Percentiles rank a stretch among this genome's conserved stretches.
Evolutionary conservation across 2,113 vertebrate species (phyloP).

Genomic region (Pelodiscus sinensis): DNA sequence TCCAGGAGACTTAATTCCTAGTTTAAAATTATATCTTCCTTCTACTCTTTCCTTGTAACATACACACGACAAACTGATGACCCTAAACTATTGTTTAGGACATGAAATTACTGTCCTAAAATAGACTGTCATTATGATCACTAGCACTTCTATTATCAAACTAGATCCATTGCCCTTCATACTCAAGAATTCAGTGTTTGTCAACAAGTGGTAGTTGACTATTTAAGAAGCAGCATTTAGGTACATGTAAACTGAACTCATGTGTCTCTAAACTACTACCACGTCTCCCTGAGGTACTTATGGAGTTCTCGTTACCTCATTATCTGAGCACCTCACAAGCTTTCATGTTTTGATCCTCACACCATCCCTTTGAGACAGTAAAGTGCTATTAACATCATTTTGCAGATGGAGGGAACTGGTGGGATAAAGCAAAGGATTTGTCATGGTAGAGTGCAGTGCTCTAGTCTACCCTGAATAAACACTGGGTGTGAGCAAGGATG

Average conservation of each 20-base stretch:
- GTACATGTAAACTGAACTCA: not conserved
- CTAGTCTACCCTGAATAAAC: not conserved
- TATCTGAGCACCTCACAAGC: not conserved
- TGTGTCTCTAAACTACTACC: conserved; percentile 24
- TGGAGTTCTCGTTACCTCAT: conserved; percentile 6
- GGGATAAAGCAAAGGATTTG: not conserved
- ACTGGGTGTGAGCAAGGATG: not conserved
- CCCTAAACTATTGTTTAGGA: not conserved
- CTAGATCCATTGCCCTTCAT: not conserved
- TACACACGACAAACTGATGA: not conserved
- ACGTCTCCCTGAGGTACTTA: conserved; percentile 29
- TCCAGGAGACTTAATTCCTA: not conserved
- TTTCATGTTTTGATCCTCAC: conserved; percentile 23
- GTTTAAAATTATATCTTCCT: not conserved
- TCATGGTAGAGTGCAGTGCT: not conserved
- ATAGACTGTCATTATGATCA: not conserved
- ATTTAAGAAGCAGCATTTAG: conserved; percentile 25
- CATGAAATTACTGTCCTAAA: not conserved
- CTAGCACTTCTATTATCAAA: not conserved
- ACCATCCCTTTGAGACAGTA: not conserved
- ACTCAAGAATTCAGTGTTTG: not conserved
- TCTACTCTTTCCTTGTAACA: not conserved
- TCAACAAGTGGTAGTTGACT: conserved; percentile 7
- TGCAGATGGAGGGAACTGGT: conserved; percentile 16
- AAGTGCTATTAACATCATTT: conserved; percentile 13